Percentiles rank a stretch among this genome's conserved stretches.
These are phyloP conservation scores for Muscina levida DNA, from an alignment of 2,888 invertebrate species.

Conservation along the genomic window DNA sequence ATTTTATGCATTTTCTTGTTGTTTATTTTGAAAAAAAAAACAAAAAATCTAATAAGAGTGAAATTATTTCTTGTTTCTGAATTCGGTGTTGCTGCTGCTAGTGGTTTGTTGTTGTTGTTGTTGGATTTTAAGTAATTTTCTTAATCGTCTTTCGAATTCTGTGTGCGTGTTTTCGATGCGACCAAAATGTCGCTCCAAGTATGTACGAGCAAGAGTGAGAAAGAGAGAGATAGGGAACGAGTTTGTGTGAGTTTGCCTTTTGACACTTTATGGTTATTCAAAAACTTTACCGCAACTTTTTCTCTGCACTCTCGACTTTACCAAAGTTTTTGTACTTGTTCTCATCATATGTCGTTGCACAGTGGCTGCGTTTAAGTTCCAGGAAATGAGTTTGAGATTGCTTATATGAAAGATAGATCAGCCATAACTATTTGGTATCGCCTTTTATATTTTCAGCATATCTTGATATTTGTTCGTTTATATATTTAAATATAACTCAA, in stretches of 20 bases:
- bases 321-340: too few relatives aligned
- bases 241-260: slow-evolving; percentile 29
- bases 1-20: slow-evolving; percentile 32
- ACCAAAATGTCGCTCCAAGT: slow-evolving; percentile 7
- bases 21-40: too few relatives aligned
- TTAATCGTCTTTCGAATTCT: slow-evolving; percentile 55
- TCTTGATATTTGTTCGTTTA: too few relatives aligned
- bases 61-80: slow-evolving; percentile 49
- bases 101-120: slow-evolving; percentile 13
- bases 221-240: neutral
- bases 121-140: slow-evolving; percentile 54
- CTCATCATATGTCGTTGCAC: neutral
- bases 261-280: slow-evolving; percentile 59
- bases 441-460: too few relatives aligned
- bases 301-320: slow-evolving; percentile 3
- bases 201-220: too few relatives aligned
- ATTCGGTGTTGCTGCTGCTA: too few relatives aligned
- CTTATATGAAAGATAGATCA: too few relatives aligned
- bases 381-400: neutral
- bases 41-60: slow-evolving; percentile 57
- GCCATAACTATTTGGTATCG: too few relatives aligned
- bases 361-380: neutral
- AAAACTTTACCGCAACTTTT: slow-evolving; percentile 52
- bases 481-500: too few relatives aligned
- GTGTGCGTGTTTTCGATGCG: neutral